These are phyloP conservation scores for Venusia cambrica DNA, from an alignment of 2,888 invertebrate species.

Conservation along the genomic window DNA sequence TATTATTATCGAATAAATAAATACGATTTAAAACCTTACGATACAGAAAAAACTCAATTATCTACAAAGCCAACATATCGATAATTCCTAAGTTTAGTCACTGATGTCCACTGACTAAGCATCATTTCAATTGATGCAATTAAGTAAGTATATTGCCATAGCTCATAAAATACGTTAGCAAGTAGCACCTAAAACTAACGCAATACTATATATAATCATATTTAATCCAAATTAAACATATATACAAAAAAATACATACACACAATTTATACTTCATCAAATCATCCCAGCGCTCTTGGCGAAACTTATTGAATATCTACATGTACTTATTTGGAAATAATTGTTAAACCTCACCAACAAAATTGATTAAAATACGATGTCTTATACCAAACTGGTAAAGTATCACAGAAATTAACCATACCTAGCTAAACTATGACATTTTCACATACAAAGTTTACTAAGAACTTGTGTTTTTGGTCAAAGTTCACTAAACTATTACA, in stretches of 20 bases:
- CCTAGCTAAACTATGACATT: conserved; percentile 74
- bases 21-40: conserved; percentile 13
- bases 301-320: conserved; percentile 8
- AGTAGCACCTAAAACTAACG: conserved; percentile 36
- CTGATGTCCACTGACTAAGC: conserved; percentile 30
- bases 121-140: conserved; percentile 26
- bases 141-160: conserved; percentile 28
- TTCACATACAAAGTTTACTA: conserved; percentile 58
- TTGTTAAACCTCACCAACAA: conserved; percentile 4
- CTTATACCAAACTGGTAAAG: conserved; percentile 78
- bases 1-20: conserved; percentile 8
- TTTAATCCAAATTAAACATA: conserved; percentile 20
- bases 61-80: conserved; percentile 23
- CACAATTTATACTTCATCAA: conserved; percentile 7
- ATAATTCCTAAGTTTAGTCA: conserved; percentile 25
- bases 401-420: conserved; percentile 80
- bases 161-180: conserved; percentile 23
- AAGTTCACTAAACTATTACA: conserved; percentile 32
- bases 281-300: conserved; percentile 3
- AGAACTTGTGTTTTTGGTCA: conserved; percentile 63
- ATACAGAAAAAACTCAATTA: conserved; percentile 20
- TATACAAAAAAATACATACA: conserved; percentile 11
- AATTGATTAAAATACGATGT: conserved; percentile 51
- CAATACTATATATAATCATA: conserved; percentile 34
- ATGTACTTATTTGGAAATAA: conserved; percentile 10